phyloP scores from a whole-genome alignment of 2,888 invertebrate species.

The Gisinianus flammeolus region DNA sequence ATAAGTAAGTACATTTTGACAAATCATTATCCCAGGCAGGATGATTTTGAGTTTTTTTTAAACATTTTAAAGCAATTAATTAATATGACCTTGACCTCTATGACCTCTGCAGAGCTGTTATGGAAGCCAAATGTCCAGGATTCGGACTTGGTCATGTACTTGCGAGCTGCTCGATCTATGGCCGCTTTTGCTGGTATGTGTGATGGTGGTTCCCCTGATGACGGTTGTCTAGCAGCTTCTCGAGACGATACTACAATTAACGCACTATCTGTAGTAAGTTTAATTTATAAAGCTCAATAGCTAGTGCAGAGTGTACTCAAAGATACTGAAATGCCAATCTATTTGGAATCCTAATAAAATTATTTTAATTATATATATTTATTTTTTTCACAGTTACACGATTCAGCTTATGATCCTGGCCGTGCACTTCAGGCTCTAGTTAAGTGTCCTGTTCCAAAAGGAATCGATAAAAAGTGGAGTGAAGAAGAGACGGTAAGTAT shows the following conservation, averaged over 20 bases:
- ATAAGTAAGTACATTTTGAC: no score
- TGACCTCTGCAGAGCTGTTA: no score
- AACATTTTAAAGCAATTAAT: no score
- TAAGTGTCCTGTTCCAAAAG: constrained; percentile 95
- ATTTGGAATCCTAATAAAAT: no score
- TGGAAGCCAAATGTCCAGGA: background rate
- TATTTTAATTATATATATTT: constrained; percentile 1
- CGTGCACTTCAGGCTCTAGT: constrained; percentile 95
- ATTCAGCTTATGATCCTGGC: constrained; percentile 94
- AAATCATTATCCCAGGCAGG: no score
- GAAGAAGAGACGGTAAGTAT: constrained; percentile 85
- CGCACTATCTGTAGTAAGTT: constrained; percentile 84
- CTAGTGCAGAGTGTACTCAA: background rate
- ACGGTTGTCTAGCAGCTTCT: constrained; percentile 95
- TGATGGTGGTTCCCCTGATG: constrained; percentile 90
- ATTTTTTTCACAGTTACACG: constrained; percentile 74
- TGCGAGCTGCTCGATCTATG: constrained; percentile 95
- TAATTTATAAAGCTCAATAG: background rate
- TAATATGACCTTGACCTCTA: no score
- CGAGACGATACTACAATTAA: constrained; percentile 97
- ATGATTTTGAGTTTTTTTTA: no score
- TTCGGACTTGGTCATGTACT: constrained; percentile 95
- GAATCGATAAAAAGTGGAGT: constrained; percentile 97
- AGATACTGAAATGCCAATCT: no score
- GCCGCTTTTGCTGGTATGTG: constrained; percentile 99